Percentiles rank a stretch among this genome's conserved stretches.
phyloP scores from a whole-genome alignment of 1,140 invertebrate genomes.

The Aradophagus sp. region DNA sequence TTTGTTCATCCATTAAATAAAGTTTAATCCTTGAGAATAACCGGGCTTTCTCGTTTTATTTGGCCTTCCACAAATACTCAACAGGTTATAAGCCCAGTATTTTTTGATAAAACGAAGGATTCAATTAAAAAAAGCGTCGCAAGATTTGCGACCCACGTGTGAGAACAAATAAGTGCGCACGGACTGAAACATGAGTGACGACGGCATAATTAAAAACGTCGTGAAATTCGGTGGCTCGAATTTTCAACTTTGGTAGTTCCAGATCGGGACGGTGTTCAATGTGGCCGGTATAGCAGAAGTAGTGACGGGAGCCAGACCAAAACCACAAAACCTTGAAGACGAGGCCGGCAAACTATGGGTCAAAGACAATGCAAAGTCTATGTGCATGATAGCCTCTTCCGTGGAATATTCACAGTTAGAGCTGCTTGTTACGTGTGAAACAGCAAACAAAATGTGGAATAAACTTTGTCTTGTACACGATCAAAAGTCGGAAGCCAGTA shows the following conservation, averaged over 20 bases:
- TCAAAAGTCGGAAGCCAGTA: conserved; percentile 16
- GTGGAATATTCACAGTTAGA: conserved; percentile 11
- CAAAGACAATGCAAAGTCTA: conserved; percentile 10
- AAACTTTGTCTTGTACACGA: conserved; percentile 14
- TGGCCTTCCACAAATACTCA: background rate
- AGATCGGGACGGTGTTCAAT: background rate
- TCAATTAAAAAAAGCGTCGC: background rate
- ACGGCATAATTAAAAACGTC: background rate
- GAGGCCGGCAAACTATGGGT: background rate
- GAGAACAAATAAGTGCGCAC: too few relatives aligned
- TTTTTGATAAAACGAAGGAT: background rate
- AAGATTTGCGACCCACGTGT: too few relatives aligned
- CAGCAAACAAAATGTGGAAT: conserved; percentile 14
- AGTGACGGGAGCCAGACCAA: background rate
- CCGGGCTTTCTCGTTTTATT: too few relatives aligned
- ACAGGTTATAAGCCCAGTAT: conserved; percentile 12
- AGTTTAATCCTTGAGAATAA: too few relatives aligned
- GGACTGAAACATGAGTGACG: background rate
- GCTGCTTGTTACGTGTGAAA: conserved; percentile 2
- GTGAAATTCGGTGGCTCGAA: conserved; percentile 2
- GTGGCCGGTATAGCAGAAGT: background rate
- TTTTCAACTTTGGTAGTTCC: conserved; percentile 13
- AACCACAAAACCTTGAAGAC: background rate
- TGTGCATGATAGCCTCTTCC: conserved; percentile 8
- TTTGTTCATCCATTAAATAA: too few relatives aligned